phyloP scores from a whole-genome alignment of 2,888 invertebrate species.

The Euzophera pinguis region DNA sequence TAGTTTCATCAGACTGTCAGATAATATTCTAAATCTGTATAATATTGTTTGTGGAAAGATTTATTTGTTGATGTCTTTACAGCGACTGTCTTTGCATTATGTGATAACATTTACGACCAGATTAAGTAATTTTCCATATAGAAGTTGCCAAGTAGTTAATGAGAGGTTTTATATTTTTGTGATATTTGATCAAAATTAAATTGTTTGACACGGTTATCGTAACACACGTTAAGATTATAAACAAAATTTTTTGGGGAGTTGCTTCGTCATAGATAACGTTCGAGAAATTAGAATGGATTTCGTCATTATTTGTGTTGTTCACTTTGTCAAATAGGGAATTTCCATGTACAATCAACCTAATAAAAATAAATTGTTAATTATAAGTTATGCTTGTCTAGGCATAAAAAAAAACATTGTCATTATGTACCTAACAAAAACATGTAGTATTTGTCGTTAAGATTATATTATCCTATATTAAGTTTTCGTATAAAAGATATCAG shows the following conservation, averaged over 20 bases:
- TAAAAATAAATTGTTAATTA: too few relatives aligned
- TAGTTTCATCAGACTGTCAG: not conserved
- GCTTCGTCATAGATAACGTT: too few relatives aligned
- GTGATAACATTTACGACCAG: slow-evolving; percentile 1
- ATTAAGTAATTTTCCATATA: slow-evolving; percentile 5
- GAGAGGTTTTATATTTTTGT: not conserved
- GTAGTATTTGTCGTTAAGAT: too few relatives aligned
- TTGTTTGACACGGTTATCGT: not conserved
- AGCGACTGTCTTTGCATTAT: not conserved
- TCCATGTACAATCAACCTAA: too few relatives aligned
- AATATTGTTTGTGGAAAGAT: not conserved
- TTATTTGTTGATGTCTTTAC: slow-evolving; percentile 6
- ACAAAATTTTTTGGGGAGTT: not conserved
- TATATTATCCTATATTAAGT: too few relatives aligned
- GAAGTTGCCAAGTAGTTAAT: not conserved
- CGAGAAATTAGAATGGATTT: not conserved
- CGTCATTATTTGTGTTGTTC: too few relatives aligned
- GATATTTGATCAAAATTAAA: not conserved
- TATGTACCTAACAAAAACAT: too few relatives aligned
- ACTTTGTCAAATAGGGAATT: too few relatives aligned
- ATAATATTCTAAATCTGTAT: slow-evolving; percentile 11
- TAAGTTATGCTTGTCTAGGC: too few relatives aligned
- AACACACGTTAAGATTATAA: not conserved
- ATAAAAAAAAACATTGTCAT: too few relatives aligned
- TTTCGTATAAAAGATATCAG: too few relatives aligned